These are phyloP conservation scores for Python bivittatus DNA, from an alignment of 2,113 vertebrate species.

Conservation along the genomic window DNA sequence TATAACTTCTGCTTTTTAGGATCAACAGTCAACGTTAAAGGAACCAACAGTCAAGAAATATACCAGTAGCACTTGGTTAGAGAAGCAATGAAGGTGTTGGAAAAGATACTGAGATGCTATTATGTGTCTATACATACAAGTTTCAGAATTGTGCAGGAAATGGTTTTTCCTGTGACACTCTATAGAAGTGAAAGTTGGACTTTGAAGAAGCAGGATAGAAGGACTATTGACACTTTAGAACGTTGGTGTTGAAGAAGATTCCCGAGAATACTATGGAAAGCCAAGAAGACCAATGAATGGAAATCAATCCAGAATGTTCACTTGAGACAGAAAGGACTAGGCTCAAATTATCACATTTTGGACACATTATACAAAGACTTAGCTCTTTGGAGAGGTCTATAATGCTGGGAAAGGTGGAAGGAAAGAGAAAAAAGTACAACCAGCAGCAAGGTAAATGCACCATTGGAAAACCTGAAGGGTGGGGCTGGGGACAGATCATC, in stretches of 20 bases:
- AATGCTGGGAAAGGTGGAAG: neutral
- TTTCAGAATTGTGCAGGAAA: neutral
- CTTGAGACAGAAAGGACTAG: neutral
- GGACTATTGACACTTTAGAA: neutral
- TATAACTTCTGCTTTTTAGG: neutral
- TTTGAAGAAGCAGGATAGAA: neutral
- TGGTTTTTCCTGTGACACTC: neutral
- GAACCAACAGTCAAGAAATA: neutral
- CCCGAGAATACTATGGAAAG: neutral
- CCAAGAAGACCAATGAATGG: neutral
- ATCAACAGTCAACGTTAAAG: neutral
- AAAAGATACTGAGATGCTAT: neutral
- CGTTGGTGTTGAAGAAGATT: neutral
- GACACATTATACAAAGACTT: neutral
- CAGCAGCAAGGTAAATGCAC: neutral
- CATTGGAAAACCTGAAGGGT: neutral
- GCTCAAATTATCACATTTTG: neutral
- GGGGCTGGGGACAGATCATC: neutral
- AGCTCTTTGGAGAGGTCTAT: neutral
- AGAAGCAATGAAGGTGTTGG: neutral
- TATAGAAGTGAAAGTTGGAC: neutral
- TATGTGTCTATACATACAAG: neutral
- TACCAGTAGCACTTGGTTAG: neutral
- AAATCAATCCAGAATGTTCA: neutral
- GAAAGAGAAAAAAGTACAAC: neutral